phyloP scores from a whole-genome alignment of 2,888 invertebrate genomes.

The Ophion slaviceki region DNA sequence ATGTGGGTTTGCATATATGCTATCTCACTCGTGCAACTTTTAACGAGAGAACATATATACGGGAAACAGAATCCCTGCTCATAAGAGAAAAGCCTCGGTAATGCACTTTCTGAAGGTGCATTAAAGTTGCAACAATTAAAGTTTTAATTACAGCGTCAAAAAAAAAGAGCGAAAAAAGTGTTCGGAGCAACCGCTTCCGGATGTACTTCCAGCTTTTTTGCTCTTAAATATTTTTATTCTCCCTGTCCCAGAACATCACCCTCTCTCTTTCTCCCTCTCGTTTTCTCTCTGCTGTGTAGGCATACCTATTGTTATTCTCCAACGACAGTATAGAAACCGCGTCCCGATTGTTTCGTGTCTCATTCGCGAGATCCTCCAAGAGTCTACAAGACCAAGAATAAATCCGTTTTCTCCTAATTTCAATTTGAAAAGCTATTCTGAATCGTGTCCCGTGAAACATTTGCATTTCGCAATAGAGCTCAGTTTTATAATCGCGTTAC shows the following conservation, averaged over 20 bases:
- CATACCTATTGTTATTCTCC: slow-evolving; percentile 5
- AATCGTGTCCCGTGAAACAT: slow-evolving; percentile 41
- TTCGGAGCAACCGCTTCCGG: neutral
- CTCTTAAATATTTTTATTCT: slow-evolving; percentile 1
- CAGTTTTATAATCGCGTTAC: neutral
- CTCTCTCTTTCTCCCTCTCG: neutral
- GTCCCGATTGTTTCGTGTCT: neutral
- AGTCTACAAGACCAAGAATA: neutral
- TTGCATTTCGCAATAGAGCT: neutral
- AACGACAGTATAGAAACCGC: neutral
- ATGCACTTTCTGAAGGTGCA: slow-evolving; percentile 27
- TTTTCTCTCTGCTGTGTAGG: neutral
- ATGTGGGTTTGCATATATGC: neutral
- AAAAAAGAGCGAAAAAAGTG: slow-evolving; percentile 16
- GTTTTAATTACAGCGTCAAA: slow-evolving; percentile 52
- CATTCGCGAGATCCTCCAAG: neutral
- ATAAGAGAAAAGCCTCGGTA: slow-evolving; percentile 21
- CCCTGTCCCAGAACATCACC: neutral
- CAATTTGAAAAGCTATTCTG: slow-evolving; percentile 27
- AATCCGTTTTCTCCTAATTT: slow-evolving; percentile 19
- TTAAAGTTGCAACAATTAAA: slow-evolving; percentile 58
- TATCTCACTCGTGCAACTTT: slow-evolving; percentile 41
- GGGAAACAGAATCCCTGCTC: slow-evolving; percentile 19
- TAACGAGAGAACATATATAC: slow-evolving; percentile 34
- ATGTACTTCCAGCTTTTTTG: slow-evolving; percentile 7